phyloP scores from a whole-genome alignment of 2,113 vertebrate genomes.

The Sorex araneus region DNA sequence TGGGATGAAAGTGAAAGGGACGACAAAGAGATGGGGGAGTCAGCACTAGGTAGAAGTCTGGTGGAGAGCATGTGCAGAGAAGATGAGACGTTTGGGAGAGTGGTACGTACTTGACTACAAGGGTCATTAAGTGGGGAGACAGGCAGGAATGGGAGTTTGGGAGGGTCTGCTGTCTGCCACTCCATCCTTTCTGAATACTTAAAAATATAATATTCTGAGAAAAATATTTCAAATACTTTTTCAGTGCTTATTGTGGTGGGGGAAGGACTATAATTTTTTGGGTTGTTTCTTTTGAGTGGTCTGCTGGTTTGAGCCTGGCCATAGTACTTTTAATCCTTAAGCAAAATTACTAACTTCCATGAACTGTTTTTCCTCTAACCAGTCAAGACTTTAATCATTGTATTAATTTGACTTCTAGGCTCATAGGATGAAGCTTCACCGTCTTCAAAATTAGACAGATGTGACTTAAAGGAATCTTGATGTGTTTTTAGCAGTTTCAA shows the following conservation, averaged over 20 bases:
- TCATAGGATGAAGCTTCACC: not conserved
- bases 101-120: not conserved
- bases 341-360: not conserved
- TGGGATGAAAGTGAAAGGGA: not conserved
- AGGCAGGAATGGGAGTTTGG: not conserved
- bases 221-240: constrained; percentile 22
- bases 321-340: constrained; percentile 17
- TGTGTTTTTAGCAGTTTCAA: not conserved
- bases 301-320: not conserved
- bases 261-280: not conserved
- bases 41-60: not conserved
- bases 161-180: not conserved
- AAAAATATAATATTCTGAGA: not conserved
- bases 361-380: not conserved
- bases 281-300: not conserved
- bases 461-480: not conserved
- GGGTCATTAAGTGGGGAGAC: not conserved
- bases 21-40: not conserved
- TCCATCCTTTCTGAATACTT: not conserved
- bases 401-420: not conserved
- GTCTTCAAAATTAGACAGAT: not conserved
- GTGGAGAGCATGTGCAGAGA: not conserved
- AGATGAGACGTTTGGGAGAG: not conserved
- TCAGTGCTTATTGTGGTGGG: not conserved
- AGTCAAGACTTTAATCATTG: not conserved